Conservation (phyloP, 2,888 invertebrate species). For the Esperia sulphurella region DNA sequence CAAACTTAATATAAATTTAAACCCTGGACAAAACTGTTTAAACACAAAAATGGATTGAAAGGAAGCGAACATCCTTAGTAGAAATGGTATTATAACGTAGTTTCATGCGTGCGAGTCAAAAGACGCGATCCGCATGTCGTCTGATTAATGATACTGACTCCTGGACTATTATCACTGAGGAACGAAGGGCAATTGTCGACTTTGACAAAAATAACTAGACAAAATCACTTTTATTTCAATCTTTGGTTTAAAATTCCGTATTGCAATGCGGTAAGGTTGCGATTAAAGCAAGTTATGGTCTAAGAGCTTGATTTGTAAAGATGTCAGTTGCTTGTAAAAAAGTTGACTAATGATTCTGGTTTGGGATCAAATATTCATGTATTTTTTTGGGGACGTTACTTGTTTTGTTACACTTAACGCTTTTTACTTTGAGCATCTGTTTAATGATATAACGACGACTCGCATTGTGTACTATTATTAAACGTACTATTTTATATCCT, state of each 20-base stretch:
- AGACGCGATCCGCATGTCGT: conserved; percentile 59
- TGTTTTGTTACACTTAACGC: conserved; percentile 76
- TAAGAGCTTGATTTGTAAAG: background rate
- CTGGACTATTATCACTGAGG: conserved; percentile 62
- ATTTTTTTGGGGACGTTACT: conserved; percentile 55
- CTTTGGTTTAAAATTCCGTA: conserved; percentile 14
- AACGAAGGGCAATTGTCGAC: conserved; percentile 62
- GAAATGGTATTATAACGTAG: conserved; percentile 52
- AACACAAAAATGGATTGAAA: conserved; percentile 22
- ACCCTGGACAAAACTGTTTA: background rate
- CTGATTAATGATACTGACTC: conserved; percentile 72
- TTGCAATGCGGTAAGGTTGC: conserved; percentile 26
- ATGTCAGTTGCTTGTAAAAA: conserved; percentile 39
- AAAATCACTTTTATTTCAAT: conserved; percentile 14
- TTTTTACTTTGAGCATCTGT: conserved; percentile 68
- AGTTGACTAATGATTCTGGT: conserved; percentile 78
- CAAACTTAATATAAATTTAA: conserved; percentile 1
- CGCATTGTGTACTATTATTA: conserved; percentile 33
- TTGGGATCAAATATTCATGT: conserved; percentile 75
- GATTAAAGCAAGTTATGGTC: conserved; percentile 12
- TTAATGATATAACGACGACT: conserved; percentile 55
- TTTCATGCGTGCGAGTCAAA: conserved; percentile 60
- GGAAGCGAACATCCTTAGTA: conserved; percentile 41
- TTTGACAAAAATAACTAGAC: conserved; percentile 43
- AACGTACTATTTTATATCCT: conserved; percentile 16